A percentile compares a stretch with the other conserved stretches of the same genome.
Conservation (phyloP, 2,797 vertebrate genomes). For the Pelobates cultripes region DNA sequence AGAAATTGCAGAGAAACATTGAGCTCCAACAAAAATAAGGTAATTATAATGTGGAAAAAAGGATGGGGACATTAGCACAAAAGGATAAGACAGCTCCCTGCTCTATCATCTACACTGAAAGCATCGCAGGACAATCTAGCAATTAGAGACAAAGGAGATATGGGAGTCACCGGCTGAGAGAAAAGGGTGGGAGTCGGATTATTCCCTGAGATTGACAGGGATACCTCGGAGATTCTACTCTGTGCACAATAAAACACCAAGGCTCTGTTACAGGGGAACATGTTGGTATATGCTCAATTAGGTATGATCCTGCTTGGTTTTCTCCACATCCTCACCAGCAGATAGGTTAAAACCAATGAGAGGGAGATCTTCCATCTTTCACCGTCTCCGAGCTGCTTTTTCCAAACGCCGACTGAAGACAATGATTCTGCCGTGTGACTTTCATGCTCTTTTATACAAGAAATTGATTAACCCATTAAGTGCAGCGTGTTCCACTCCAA, state of each 20-base stretch:
- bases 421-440: too few relatives aligned
- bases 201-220: too few relatives aligned
- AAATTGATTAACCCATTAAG: too few relatives aligned
- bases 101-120: neutral
- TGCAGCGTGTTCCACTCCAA: too few relatives aligned
- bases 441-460: too few relatives aligned
- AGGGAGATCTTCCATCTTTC: neutral
- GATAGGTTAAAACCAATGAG: neutral
- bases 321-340: neutral
- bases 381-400: too few relatives aligned
- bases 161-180: neutral
- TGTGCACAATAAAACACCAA: neutral
- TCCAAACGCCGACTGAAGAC: too few relatives aligned
- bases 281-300: constrained; percentile 4
- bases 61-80: constrained; percentile 11
- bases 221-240: neutral
- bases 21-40: constrained; percentile 8
- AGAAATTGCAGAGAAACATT: neutral
- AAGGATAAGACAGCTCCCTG: neutral
- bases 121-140: constrained; percentile 11
- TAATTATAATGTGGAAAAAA: constrained; percentile 23
- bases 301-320: neutral
- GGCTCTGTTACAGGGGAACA: neutral
- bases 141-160: constrained; percentile 33
- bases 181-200: neutral